Evolutionary conservation across 2,888 invertebrate species (phyloP), one percentile per base, ranked within the genome.

Genomic region (Steromphala cineraria): DNA sequence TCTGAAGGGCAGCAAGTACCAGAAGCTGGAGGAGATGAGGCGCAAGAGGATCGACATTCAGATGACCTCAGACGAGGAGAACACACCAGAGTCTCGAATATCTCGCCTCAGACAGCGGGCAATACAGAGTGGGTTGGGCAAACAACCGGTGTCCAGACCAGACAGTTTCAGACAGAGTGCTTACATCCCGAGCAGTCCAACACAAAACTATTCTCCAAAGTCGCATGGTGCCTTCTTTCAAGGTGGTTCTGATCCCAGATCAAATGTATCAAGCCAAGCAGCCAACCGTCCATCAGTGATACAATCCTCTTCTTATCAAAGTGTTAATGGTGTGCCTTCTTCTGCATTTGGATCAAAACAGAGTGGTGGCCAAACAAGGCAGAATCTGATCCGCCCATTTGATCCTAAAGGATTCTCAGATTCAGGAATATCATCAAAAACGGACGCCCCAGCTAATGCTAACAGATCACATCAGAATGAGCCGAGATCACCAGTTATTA

Each of bases 1-100:
- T 31, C 80, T 77, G 15, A 82, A 80, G 19, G 82, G 81, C n/a
- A 84, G 52, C 62, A 91, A 91, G 80, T 91, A 87, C 82, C 89
- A 90, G 79, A 87, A 87, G 77, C 84, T 91, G 78, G 91, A 91
- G 81, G 91, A 90, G 78, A 86, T 86, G 83, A 82, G 91, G n/a
- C 88, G 88, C 62, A 88, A 89, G 75, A 80, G 91, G 36, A 88
- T 91, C 36, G 90, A 91, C 75, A 87, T 90, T 19, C 82, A 88
- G 13, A 87, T 90, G 17, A 91, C 91, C 7, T 90, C 90, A 36
- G 91, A 91, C 62, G 91, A 91, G 67, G 91, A 91, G 53, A 85
- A 85, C 67, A 88, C 90, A 0, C 90, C 90, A 0, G 89, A 89
- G 67, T 86, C 88, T 3, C 81, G 90, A 55, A 91, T 91, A 55